Evolutionary conservation across 1,140 invertebrate species (phyloP), one percentile per base, ranked within the genome.

Genomic region (Brachystomella parvula): DNA sequence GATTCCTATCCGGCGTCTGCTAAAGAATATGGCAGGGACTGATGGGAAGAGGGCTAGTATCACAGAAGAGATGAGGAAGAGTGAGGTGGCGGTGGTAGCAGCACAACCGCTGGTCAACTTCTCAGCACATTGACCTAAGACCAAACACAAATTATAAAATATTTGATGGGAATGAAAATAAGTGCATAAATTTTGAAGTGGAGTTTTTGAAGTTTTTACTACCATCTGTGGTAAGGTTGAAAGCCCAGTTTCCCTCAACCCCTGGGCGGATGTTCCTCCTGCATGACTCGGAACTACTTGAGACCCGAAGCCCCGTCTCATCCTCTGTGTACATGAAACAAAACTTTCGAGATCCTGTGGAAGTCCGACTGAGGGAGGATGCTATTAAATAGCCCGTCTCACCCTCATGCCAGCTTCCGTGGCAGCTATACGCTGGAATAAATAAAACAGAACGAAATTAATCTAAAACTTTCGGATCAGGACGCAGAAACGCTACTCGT

Each of bases 381-480:
- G 84, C 82, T 31, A 87, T 84, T 30, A 87, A 79, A 74, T 83
- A 87, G 56, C 81, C 82, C n/a, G 82, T 84, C 49, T 81, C 82
- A 72, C 86, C 84, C 66, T 86, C 85, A 69, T 83, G 77, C 85
- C 85, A 87, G 59, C 79, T 82, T 33, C 85, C 86, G 73, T 86
- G 84, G 74, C 86, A 87, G 2, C 79, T 80, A 75, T 85, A 87
- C 32, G 81, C 86, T 87, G 76, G 9, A 76, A 79, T 71, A 9
- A 39, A 24, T 49, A 73, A 66, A 17, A 70, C n/a, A n/a, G n/a
- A n/a, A 49, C 32, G 67, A n/a, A 17, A 9, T 26, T 24, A 56
- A 56, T 56, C 26, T 24, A 17, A 12, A 24, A 17, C 6, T 24
- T 56, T 6, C 6, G 17, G 21, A 56, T 12, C 26, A 12, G 26